A percentile compares a stretch with the other conserved stretches of the same genome.
Evolutionary conservation across 2,888 invertebrate genomes (phyloP).

Genomic region (Eupeodes latifasciatus): DNA sequence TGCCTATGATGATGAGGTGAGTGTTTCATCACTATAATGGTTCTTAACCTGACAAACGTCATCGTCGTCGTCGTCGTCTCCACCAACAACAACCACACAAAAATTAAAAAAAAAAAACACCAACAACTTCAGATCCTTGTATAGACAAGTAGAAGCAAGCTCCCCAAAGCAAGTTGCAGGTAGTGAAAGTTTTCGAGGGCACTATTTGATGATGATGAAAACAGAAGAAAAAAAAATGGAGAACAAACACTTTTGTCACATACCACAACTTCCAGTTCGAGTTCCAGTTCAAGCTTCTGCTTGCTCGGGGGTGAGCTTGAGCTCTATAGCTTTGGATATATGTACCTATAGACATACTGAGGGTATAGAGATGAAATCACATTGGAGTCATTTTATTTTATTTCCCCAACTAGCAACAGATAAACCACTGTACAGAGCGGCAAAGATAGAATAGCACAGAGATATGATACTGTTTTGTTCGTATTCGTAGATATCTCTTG

Average conservation of each 20-base stretch:
- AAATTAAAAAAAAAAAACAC: not conserved
- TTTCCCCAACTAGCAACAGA: constrained; percentile 73
- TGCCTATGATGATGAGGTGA: not conserved
- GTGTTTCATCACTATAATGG: not conserved
- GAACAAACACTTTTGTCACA: constrained; percentile 64
- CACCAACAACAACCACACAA: not conserved
- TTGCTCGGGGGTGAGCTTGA: constrained; percentile 46
- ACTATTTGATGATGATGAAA: constrained; percentile 16
- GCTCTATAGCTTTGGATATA: not conserved
- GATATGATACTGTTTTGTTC: constrained; percentile 77
- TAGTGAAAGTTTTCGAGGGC: constrained; percentile 71
- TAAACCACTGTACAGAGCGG: constrained; percentile 61
- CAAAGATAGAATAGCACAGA: constrained; percentile 73
- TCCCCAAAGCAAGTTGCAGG: constrained; percentile 38
- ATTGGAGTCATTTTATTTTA: constrained; percentile 44
- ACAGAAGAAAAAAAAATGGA: constrained; percentile 32
- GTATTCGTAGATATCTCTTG: constrained; percentile 76
- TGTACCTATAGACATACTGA: too few relatives aligned
- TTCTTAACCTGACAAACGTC: constrained; percentile 21
- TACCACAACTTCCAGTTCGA: constrained; percentile 6
- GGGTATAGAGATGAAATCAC: constrained; percentile 40
- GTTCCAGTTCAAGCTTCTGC: constrained; percentile 4
- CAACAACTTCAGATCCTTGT: constrained; percentile 3
- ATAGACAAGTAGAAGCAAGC: not conserved
- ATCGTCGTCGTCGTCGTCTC: not conserved